Evolutionary conservation across 2,113 vertebrate genomes (phyloP), one percentile per base, ranked within the genome.

Genomic region (Passerina amoena): DNA sequence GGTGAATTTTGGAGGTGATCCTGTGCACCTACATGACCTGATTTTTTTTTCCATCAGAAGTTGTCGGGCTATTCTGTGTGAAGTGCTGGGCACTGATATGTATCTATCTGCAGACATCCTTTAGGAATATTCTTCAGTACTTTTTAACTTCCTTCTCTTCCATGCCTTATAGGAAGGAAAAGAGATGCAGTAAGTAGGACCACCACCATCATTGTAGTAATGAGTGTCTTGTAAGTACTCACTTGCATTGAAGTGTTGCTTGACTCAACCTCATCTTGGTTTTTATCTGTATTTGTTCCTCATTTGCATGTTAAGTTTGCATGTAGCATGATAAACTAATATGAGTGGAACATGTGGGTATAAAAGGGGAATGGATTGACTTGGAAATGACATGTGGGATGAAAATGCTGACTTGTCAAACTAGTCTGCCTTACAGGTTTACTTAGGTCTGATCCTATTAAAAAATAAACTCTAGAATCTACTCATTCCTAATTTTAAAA

Each of bases 221-320:
- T 98, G 98, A 98, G 98, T 81, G 68, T 98, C 93, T 98, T 98
- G 98, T 98, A 97, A 98, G 98, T 98, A 98, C 69, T 89, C 75
- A 22, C 60, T 96, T 91, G 63, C 65, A 64, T 90, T 93, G 65
- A 88, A 90, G 57, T 19, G 22, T 71, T 72, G 40, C 51, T 90
- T 92, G 48, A 54, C 20, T 89, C 12, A 30, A 88, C 24, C 15
- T 93, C 35, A 18, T 86, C 72, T 92, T 80, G 37, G 21, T 71
- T 56, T 72, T 90, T 53, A 35, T 56, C 37, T 93, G 51, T 54
- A 37, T 66, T 77, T 77, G 16, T 86, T 77, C 24, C 38, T 92
- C 40, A 23, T 56, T 81, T 86, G 60, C 40, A 33, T 25, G 54
- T 57, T 86, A 72, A 44, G 17, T 6, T 44, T 59, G 17, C 44